phyloP scores from a whole-genome alignment of 2,797 vertebrate genomes.

The Sebastes oblongus region DNA sequence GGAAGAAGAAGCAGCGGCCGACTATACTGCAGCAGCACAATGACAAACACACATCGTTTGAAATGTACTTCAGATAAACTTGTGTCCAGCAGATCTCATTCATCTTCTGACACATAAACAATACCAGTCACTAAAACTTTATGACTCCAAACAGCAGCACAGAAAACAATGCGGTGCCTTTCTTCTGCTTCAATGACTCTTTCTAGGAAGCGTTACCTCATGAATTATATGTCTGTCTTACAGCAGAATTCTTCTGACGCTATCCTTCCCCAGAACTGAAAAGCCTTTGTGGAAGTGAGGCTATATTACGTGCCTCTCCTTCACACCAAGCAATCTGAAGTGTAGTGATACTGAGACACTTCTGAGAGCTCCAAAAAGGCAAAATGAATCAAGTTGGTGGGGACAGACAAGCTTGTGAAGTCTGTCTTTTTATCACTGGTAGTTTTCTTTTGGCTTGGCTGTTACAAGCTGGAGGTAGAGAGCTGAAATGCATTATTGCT shows the following conservation, averaged over 20 bases:
- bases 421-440: not conserved
- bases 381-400: conserved; percentile 21
- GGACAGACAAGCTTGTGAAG: conserved; percentile 1
- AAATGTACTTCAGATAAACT: conserved; percentile 36
- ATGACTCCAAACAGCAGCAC: not conserved
- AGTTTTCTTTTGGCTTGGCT: not conserved
- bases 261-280: conserved; percentile 10
- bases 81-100: not conserved
- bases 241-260: conserved; percentile 18
- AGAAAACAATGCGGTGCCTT: not conserved
- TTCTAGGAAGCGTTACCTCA: not conserved
- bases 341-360: conserved; percentile 3
- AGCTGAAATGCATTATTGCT: not conserved
- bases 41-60: conserved; percentile 8
- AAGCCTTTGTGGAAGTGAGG: conserved; percentile 10
- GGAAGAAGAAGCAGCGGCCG: not conserved
- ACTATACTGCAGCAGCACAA: not conserved
- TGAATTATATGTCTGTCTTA: conserved; percentile 13
- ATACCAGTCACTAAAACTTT: not conserved
- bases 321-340: conserved; percentile 15
- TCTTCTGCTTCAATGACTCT: not conserved
- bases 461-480: not conserved
- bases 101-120: not conserved
- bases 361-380: conserved; percentile 1
- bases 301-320: conserved; percentile 19